Percentiles rank a stretch among this genome's conserved stretches.
phyloP scores from a whole-genome alignment of 2,113 vertebrate genomes.

The human (Homo sapiens) region DNA sequence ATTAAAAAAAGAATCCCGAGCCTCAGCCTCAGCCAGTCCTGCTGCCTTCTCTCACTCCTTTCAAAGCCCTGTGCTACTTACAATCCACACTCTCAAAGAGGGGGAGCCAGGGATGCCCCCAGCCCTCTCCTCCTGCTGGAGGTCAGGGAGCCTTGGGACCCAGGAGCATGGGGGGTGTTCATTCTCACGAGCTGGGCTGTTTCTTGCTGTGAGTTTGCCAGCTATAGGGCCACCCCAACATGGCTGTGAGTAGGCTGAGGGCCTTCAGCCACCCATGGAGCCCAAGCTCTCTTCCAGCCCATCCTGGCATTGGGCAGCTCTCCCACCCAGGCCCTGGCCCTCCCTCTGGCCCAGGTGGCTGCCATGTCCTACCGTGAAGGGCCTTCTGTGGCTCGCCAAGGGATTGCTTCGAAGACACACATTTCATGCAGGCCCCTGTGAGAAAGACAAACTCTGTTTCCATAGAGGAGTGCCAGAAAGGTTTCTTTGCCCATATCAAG shows the following conservation, averaged over 20 bases:
- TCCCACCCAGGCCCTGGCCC: too few relatives aligned
- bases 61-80: neutral
- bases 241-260: neutral
- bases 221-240: neutral
- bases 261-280: neutral
- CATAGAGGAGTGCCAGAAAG: neutral
- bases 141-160: neutral
- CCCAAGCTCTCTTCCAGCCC: neutral
- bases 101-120: neutral
- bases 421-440: neutral
- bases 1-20: neutral
- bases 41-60: neutral
- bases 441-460: neutral
- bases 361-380: fast-evolving
- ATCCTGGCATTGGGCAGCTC: neutral
- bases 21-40: neutral
- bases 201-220: neutral
- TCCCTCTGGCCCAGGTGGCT: neutral
- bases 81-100: neutral
- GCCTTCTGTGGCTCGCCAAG: neutral
- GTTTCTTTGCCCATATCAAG: neutral
- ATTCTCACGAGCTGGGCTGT: neutral
- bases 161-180: neutral
- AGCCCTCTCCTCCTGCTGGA: neutral
- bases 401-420: neutral